Evolutionary conservation across 2,113 vertebrate species (phyloP).

Genomic region (Cebus imitator): DNA sequence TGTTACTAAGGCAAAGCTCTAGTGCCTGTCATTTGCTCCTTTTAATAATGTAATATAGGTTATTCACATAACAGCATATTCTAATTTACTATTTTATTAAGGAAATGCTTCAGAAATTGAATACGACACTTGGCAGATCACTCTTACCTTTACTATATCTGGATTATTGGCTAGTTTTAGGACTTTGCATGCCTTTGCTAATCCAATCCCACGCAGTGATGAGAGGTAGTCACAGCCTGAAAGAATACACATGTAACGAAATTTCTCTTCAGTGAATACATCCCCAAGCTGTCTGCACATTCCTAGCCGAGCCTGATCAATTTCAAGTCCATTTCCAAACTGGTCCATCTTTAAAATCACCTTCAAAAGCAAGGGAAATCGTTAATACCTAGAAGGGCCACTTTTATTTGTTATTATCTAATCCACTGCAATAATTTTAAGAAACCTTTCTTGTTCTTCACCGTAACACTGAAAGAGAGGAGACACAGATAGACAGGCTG

Average conservation of each 20-base stretch:
- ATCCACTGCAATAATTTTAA: not conserved
- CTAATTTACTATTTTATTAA: not conserved
- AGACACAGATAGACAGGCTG: not conserved
- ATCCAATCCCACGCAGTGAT: conserved; percentile 94
- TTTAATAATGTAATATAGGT: not conserved
- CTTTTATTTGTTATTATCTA: not conserved
- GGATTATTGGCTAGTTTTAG: conserved; percentile 94
- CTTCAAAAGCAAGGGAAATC: conserved; percentile 77
- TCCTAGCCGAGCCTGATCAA: conserved; percentile 92
- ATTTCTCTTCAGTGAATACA: conserved; percentile 97
- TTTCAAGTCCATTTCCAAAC: conserved; percentile 94
- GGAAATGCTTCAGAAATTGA: not conserved
- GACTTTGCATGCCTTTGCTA: conserved; percentile 96
- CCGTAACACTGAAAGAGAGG: not conserved
- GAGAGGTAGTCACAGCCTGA: conserved; percentile 98
- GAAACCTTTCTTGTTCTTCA: not conserved
- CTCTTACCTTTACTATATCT: conserved; percentile 93
- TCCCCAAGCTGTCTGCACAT: conserved; percentile 93
- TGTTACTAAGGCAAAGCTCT: not conserved
- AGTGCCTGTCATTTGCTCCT: not conserved
- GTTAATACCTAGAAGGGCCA: not conserved
- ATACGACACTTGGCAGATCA: not conserved
- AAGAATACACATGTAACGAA: conserved; percentile 99
- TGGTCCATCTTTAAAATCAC: conserved; percentile 99
- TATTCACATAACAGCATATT: not conserved